A percentile compares a stretch with the other conserved stretches of the same genome.
phyloP scores from a whole-genome alignment of 2,113 vertebrate species.

The Murina feae region DNA sequence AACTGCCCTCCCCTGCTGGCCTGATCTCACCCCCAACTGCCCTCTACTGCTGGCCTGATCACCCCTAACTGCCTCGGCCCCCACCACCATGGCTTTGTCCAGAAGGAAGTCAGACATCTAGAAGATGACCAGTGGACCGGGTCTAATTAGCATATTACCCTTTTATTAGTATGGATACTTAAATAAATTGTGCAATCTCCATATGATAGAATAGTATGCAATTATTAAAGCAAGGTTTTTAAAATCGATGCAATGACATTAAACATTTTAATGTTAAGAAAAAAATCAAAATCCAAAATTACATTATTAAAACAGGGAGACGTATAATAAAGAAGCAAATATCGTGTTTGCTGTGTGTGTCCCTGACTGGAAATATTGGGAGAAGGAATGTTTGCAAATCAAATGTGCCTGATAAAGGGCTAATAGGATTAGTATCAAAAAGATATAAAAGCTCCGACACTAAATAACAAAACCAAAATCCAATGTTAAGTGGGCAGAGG shows the following conservation, averaged over 20 bases:
- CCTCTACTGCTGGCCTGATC: too few relatives aligned
- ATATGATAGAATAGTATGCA: too few relatives aligned
- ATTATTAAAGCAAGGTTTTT: not conserved
- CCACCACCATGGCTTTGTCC: too few relatives aligned
- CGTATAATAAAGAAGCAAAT: not conserved
- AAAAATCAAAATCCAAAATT: not conserved
- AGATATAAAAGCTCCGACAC: not conserved
- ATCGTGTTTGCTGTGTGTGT: not conserved
- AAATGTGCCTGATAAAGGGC: not conserved
- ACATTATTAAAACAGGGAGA: not conserved
- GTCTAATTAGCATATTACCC: too few relatives aligned
- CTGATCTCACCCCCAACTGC: too few relatives aligned
- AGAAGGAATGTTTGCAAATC: not conserved
- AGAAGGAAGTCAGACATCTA: too few relatives aligned
- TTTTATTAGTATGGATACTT: too few relatives aligned
- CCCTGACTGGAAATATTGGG: not conserved
- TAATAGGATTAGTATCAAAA: not conserved
- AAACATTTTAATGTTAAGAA: not conserved
- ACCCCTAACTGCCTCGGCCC: too few relatives aligned
- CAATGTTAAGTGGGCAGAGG: not conserved
- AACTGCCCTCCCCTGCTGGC: too few relatives aligned
- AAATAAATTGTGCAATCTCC: not conserved
- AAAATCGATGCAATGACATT: not conserved
- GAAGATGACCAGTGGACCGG: too few relatives aligned
- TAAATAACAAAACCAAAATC: not conserved